A percentile compares a stretch with the other conserved stretches of the same genome.
Evolutionary conservation across 2,113 vertebrate genomes (phyloP).

Genomic region (Chionomys nivalis): DNA sequence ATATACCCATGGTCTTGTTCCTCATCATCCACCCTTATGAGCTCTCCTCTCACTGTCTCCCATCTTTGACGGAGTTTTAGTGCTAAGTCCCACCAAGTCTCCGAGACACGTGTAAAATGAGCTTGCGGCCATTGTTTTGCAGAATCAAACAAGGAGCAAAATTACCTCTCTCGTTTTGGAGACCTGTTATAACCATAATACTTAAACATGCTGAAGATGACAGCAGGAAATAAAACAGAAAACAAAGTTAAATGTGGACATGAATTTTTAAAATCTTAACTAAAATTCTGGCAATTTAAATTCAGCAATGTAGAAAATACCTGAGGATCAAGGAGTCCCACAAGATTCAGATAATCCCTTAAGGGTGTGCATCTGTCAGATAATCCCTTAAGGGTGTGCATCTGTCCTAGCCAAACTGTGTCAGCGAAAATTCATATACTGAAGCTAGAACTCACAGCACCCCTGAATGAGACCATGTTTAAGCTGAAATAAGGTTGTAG

Average conservation of each 20-base stretch:
- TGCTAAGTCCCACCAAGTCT: background rate
- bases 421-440: background rate
- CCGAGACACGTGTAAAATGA: conserved; percentile 21
- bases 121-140: background rate
- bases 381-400: background rate
- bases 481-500: background rate
- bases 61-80: conserved; percentile 36
- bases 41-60: rapidly evolving
- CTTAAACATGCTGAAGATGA: background rate
- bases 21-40: background rate
- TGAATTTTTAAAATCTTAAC: background rate
- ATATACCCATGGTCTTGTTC: background rate
- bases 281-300: conserved; percentile 1
- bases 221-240: conserved; percentile 25
- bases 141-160: conserved; percentile 10
- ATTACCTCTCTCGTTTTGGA: background rate
- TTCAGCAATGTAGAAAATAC: background rate
- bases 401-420: background rate
- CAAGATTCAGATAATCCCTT: background rate
- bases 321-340: background rate
- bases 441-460: background rate
- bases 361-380: background rate
- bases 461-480: background rate
- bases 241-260: conserved; percentile 4
- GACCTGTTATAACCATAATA: conserved; percentile 31